Conservation (phyloP, 2,797 vertebrate genomes). For the Decapterus maruadsi region DNA sequence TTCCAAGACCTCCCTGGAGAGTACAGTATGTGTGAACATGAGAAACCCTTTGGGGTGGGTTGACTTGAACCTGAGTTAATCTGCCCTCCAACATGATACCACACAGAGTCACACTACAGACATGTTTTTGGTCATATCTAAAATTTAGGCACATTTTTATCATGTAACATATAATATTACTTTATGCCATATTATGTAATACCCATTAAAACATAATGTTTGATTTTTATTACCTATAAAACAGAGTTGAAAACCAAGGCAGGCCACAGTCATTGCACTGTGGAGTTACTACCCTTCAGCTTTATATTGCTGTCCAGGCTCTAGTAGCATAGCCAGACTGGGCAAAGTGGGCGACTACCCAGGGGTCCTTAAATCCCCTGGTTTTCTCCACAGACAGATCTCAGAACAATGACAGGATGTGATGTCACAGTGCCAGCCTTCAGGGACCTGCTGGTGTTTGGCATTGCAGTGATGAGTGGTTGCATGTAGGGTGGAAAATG, state of each 20-base stretch:
- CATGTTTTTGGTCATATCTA: neutral
- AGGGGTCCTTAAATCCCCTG: neutral
- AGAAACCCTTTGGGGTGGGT: constrained; percentile 60
- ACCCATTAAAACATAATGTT: neutral
- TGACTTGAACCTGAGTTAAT: constrained; percentile 56
- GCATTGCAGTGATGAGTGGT: constrained; percentile 25
- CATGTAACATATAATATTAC: neutral
- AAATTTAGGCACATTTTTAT: neutral
- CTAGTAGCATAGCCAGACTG: neutral
- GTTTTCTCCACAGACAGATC: neutral
- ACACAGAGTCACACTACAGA: neutral
- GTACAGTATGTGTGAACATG: constrained; percentile 68
- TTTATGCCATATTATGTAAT: neutral
- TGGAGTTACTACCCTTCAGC: neutral
- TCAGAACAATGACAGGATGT: constrained; percentile 79
- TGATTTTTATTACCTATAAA: neutral
- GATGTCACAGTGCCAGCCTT: constrained; percentile 57
- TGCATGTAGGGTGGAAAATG: constrained; percentile 32
- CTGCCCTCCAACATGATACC: constrained; percentile 19
- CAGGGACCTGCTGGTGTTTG: constrained; percentile 25
- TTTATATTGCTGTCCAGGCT: neutral
- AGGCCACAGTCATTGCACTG: neutral
- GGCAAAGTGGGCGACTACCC: neutral
- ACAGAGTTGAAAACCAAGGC: neutral
- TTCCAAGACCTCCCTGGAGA: constrained; percentile 68